Percentiles rank a stretch among this genome's conserved stretches.
Conservation (phyloP, 2,888 invertebrate genomes). For the Copidosoma aretas region DNA sequence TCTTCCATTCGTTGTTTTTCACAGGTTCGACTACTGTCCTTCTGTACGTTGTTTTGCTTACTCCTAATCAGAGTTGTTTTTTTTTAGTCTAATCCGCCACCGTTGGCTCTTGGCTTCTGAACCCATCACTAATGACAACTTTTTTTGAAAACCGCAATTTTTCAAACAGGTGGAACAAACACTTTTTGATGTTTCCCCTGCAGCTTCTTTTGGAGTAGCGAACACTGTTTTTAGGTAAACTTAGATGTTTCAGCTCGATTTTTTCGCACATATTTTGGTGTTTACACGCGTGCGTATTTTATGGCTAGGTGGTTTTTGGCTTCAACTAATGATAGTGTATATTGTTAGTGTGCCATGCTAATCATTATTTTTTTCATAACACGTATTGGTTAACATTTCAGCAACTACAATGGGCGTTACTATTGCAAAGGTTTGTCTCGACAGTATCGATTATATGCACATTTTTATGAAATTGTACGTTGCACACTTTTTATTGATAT, state of each 20-base stretch:
- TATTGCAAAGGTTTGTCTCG: slow-evolving; percentile 29
- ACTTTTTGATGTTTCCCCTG: slow-evolving; percentile 25
- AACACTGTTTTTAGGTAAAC: slow-evolving; percentile 26
- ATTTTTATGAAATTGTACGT: not conserved
- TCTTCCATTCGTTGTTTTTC: slow-evolving; percentile 47
- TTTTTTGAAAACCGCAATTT: slow-evolving; percentile 17
- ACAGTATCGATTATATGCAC: slow-evolving; percentile 25
- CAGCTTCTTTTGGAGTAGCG: slow-evolving; percentile 32
- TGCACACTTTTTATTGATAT: slow-evolving; percentile 16
- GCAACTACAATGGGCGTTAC: slow-evolving; percentile 27
- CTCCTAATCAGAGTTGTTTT: slow-evolving; percentile 2
- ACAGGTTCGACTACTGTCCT: slow-evolving; percentile 55
- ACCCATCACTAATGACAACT: not conserved
- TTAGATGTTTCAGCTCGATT: slow-evolving; percentile 33
- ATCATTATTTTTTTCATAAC: slow-evolving; percentile 28
- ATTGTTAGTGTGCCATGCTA: slow-evolving; percentile 19
- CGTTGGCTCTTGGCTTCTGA: slow-evolving; percentile 15
- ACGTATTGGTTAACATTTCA: slow-evolving; percentile 37
- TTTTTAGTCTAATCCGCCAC: not conserved
- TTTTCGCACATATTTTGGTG: slow-evolving; percentile 25
- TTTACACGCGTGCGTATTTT: slow-evolving; percentile 3
- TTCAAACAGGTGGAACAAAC: slow-evolving; percentile 17
- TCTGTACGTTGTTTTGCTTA: slow-evolving; percentile 41
- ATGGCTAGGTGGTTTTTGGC: slow-evolving; percentile 17
- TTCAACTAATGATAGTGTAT: slow-evolving; percentile 24